These are phyloP conservation scores for Diplolepis rosae DNA, from an alignment of 2,888 invertebrate species.

Conservation along the genomic window DNA sequence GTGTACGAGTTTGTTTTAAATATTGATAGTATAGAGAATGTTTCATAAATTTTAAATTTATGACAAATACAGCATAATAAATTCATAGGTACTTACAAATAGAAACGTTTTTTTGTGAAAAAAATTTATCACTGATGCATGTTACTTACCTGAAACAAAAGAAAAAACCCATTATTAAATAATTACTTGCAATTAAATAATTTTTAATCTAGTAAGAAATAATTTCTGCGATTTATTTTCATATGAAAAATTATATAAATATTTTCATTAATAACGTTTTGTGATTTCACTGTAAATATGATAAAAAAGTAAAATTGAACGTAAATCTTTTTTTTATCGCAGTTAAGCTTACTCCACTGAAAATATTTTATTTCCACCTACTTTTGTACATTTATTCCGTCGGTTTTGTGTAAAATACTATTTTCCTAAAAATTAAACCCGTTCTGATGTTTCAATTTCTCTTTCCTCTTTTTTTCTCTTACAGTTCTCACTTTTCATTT, in stretches of 20 bases:
- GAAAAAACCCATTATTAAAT: neutral
- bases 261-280: neutral
- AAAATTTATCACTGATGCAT: neutral
- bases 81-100: neutral
- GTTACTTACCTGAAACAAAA: slow-evolving; percentile 29
- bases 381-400: neutral
- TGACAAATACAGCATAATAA: neutral
- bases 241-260: neutral
- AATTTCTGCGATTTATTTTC: too few species aligned
- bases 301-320: neutral
- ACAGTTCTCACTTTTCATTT: neutral
- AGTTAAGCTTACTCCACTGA: neutral
- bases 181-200: too few species aligned
- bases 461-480: neutral
- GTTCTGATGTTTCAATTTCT: too few species aligned
- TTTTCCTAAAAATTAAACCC: neutral
- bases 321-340: neutral
- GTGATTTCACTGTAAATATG: neutral
- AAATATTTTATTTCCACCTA: neutral
- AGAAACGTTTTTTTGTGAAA: neutral
- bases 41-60: neutral
- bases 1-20: too few species aligned
- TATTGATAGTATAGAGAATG: too few species aligned
- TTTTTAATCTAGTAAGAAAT: too few species aligned
- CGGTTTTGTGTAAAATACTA: neutral